Evolutionary conservation across 2,113 vertebrate species (phyloP).

Genomic region (Malurus alboscapulatus): DNA sequence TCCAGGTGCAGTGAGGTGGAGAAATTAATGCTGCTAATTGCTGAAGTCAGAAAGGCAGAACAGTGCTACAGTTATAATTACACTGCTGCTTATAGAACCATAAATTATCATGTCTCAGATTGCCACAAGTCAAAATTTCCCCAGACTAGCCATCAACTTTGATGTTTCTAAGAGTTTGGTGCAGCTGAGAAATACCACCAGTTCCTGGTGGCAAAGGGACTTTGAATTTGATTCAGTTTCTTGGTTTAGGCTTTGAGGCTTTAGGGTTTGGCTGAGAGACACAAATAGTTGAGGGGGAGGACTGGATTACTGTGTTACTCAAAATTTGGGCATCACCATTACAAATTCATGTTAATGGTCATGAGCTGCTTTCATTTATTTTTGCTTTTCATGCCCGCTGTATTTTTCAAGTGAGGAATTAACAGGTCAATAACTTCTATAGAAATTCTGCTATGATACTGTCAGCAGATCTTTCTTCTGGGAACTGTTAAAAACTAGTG

Average conservation of each 20-base stretch:
- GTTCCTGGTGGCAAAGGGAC: neutral
- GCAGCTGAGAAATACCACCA: neutral
- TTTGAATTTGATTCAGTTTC: neutral
- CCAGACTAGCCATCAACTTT: neutral
- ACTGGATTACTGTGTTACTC: neutral
- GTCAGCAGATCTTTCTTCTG: neutral
- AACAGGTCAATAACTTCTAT: neutral
- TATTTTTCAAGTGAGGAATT: neutral
- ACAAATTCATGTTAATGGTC: neutral
- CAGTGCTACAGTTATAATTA: constrained; percentile 14
- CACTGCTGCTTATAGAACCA: constrained; percentile 8
- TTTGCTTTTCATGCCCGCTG: neutral
- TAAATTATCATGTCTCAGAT: constrained; percentile 11
- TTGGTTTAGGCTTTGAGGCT: neutral
- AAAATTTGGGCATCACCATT: neutral
- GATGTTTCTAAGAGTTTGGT: neutral
- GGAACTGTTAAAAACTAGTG: neutral
- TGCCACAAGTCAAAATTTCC: neutral
- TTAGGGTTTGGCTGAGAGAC: neutral
- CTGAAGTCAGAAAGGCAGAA: neutral
- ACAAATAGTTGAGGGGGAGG: neutral
- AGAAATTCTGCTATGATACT: neutral
- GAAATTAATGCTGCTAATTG: constrained; percentile 9
- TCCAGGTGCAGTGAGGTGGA: neutral
- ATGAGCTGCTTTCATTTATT: neutral